Conservation (phyloP, 2,797 vertebrate genomes). For the Urophycis tenuis region DNA sequence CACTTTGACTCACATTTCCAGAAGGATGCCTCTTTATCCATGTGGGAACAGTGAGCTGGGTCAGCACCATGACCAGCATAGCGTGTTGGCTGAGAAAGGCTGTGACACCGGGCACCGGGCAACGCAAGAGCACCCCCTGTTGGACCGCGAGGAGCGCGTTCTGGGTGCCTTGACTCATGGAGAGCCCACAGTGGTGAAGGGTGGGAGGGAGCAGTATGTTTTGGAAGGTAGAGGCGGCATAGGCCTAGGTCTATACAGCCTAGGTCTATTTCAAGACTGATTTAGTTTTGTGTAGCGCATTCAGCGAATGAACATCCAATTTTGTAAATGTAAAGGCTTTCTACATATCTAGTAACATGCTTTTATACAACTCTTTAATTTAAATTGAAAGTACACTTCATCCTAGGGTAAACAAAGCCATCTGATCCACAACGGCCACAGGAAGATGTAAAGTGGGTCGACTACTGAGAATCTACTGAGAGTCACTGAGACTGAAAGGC, state of each 20-base stretch:
- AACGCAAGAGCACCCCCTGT: conserved; percentile 71
- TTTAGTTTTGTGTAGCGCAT: neutral
- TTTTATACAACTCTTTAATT: neutral
- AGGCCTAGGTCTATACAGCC: too few relatives aligned
- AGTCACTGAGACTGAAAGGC: too few relatives aligned
- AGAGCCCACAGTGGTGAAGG: neutral
- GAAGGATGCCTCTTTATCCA: neutral
- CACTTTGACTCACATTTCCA: neutral
- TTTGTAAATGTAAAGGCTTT: neutral
- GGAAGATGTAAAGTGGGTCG: too few relatives aligned
- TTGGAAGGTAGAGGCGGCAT: neutral
- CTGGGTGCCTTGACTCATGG: neutral
- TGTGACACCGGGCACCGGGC: conserved; percentile 81
- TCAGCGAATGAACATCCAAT: neutral
- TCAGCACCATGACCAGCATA: conserved; percentile 43
- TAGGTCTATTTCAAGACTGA: neutral
- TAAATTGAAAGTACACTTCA: neutral
- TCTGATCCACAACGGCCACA: neutral
- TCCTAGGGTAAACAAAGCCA: neutral
- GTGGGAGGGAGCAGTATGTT: neutral
- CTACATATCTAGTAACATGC: neutral
- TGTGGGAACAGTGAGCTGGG: conserved; percentile 25
- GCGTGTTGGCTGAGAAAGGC: conserved; percentile 56
- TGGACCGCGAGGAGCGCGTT: conserved; percentile 88
- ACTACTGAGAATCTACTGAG: neutral